Evolutionary conservation across 1,140 invertebrate species (phyloP).

Genomic region (Drosophila sechellia): DNA sequence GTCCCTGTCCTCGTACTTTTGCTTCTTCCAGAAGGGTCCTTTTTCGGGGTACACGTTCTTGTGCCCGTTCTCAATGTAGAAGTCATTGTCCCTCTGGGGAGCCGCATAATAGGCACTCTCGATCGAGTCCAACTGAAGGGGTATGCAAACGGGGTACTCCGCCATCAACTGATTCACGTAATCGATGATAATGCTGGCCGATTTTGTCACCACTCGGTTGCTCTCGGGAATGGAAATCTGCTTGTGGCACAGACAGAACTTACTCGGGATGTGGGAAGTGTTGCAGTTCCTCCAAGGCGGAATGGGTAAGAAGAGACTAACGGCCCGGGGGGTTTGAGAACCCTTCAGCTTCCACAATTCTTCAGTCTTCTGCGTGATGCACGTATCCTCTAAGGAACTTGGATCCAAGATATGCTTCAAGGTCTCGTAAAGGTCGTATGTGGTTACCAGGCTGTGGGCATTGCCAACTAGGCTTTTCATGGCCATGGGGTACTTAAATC

Average conservation of each 20-base stretch:
- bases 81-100: constrained; percentile 4
- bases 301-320: constrained; percentile 23
- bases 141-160: constrained; percentile 19
- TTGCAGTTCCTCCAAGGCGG: constrained; percentile 15
- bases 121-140: constrained; percentile 13
- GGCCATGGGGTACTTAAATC: constrained; percentile 86
- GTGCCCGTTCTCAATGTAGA: not conserved
- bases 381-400: constrained; percentile 51
- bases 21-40: constrained; percentile 51
- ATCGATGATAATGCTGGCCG: constrained; percentile 14
- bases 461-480: constrained; percentile 89
- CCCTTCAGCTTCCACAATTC: constrained; percentile 59
- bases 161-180: constrained; percentile 15
- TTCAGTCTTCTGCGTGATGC: constrained; percentile 58
- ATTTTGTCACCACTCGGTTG: not conserved
- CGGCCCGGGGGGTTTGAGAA: not conserved
- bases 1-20: constrained; percentile 68
- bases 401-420: constrained; percentile 86
- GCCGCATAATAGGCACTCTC: constrained; percentile 20
- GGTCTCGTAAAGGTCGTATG: constrained; percentile 91
- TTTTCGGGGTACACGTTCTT: not conserved
- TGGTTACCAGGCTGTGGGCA: constrained; percentile 89
- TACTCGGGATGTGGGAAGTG: constrained; percentile 7
- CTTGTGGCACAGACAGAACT: constrained; percentile 23
- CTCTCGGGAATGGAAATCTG: not conserved